phyloP scores from a whole-genome alignment of 2,888 invertebrate species.

The Mystacides longicornis region DNA sequence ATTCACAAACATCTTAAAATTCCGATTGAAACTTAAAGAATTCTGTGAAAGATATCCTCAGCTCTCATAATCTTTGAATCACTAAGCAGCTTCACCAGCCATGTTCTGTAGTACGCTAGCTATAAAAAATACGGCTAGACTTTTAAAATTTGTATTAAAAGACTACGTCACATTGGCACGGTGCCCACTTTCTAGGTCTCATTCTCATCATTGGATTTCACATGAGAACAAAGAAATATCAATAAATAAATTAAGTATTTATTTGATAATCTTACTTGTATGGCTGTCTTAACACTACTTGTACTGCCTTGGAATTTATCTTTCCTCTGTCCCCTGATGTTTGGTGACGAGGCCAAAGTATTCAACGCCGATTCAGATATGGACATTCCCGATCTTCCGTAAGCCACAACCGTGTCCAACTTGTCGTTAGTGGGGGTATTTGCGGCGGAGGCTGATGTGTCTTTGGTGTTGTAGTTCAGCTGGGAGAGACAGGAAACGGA shows the following conservation, averaged over 20 bases:
- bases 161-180: too few species aligned
- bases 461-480: conserved; percentile 46
- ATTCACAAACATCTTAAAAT: neutral
- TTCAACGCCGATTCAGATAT: conserved; percentile 86
- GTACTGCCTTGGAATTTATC: conserved; percentile 44
- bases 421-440: conserved; percentile 33
- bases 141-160: too few species aligned
- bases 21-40: too few species aligned
- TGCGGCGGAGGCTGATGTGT: conserved; percentile 28
- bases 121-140: too few species aligned
- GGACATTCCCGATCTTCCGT: conserved; percentile 59
- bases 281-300: conserved; percentile 34
- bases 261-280: conserved; percentile 41
- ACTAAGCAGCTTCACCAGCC: too few species aligned
- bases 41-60: too few species aligned
- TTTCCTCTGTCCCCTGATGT: conserved; percentile 34
- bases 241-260: too few species aligned
- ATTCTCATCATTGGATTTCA: too few species aligned
- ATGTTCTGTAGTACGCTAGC: too few species aligned
- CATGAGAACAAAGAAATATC: too few species aligned
- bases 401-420: conserved; percentile 27
- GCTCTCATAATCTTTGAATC: neutral
- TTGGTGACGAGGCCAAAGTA: conserved; percentile 50
- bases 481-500: conserved; percentile 83
- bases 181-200: too few species aligned